phyloP scores from a whole-genome alignment of 1,140 invertebrate species.

The Leguminivora glycinivorella region DNA sequence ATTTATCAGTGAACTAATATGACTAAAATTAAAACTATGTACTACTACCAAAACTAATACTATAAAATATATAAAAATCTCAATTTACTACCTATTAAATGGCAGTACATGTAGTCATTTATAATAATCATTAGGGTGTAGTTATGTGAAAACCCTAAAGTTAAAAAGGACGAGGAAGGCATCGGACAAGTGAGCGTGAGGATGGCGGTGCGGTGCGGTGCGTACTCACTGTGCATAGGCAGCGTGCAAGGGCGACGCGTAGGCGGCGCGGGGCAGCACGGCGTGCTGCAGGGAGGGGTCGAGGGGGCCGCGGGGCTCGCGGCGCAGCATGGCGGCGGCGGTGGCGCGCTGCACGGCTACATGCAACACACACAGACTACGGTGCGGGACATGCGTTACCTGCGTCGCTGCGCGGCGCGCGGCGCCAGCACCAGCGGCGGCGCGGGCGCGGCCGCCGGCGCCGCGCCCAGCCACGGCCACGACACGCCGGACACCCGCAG shows the following conservation, averaged over 20 bases:
- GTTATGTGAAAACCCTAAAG: neutral
- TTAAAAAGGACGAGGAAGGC: neutral
- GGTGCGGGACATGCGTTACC: conserved; percentile 67
- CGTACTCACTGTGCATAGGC: conserved; percentile 86
- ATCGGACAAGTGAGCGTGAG: neutral
- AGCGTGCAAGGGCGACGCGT: conserved; percentile 82
- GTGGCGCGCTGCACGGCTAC: conserved; percentile 79
- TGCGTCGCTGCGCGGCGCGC: conserved; percentile 77
- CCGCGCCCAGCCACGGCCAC: conserved; percentile 78
- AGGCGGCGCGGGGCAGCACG: conserved; percentile 76
- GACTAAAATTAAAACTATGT: too few relatives aligned
- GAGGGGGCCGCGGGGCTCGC: conserved; percentile 74
- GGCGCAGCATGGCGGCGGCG: conserved; percentile 76
- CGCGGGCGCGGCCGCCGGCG: conserved; percentile 77
- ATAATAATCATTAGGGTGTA: too few relatives aligned
- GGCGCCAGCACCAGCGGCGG: conserved; percentile 77
- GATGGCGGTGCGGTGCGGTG: conserved; percentile 40
- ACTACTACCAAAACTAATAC: too few relatives aligned
- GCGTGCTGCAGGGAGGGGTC: conserved; percentile 79
- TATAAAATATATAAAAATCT: too few relatives aligned
- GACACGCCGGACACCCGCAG: conserved; percentile 81
- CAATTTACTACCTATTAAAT: too few relatives aligned
- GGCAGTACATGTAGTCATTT: too few relatives aligned
- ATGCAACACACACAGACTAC: conserved; percentile 68
- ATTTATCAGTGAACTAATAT: too few relatives aligned